phyloP scores from a whole-genome alignment of 2,888 invertebrate species.

The Nephrotoma appendiculata region DNA sequence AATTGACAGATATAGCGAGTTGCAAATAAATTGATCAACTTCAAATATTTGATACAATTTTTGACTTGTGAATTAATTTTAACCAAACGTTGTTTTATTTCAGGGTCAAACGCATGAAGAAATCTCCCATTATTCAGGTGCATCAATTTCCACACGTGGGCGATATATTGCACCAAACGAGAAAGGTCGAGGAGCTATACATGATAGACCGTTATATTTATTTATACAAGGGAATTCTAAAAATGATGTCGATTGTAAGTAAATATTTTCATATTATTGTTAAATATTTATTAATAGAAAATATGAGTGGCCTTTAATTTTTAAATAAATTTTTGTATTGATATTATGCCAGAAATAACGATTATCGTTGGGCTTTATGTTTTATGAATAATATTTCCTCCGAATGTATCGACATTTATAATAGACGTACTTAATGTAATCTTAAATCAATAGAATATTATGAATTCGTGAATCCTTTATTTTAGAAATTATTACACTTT shows the following conservation, averaged over 20 bases:
- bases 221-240: slow-evolving; percentile 28
- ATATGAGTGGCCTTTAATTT: too few species aligned
- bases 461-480: too few species aligned
- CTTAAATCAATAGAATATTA: too few species aligned
- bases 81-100: not conserved
- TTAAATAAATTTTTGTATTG: too few species aligned
- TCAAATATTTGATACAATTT: not conserved
- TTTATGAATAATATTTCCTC: too few species aligned
- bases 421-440: too few species aligned
- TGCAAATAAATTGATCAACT: slow-evolving; percentile 3
- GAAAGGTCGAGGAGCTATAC: slow-evolving; percentile 22
- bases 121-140: slow-evolving; percentile 29
- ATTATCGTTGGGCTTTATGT: too few species aligned
- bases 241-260: slow-evolving; percentile 22
- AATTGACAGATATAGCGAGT: not conserved
- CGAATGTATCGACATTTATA: too few species aligned
- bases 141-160: slow-evolving; percentile 37
- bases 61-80: not conserved
- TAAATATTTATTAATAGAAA: too few species aligned
- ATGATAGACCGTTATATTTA: slow-evolving; percentile 34
- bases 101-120: slow-evolving; percentile 37
- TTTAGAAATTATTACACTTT: too few species aligned
- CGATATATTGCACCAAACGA: slow-evolving; percentile 27
- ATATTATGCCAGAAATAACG: too few species aligned
- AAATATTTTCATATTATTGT: not conserved